Conservation (phyloP, 37 sponge, comb jelly and placozoan species). For the Cliona cf. orientalis region DNA sequence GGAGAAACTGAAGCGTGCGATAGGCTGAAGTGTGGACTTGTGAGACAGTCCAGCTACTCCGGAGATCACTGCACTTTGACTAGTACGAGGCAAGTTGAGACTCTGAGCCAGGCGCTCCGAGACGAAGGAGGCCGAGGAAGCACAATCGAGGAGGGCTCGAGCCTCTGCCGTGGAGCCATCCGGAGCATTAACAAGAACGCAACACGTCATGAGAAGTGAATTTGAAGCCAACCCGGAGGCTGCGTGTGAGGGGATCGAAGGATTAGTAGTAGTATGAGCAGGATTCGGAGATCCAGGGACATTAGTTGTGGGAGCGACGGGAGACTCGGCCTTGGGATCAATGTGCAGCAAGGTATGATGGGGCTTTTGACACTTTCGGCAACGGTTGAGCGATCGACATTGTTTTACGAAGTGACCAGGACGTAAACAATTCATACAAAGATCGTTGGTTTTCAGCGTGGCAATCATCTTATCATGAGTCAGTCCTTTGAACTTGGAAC, state of each 20-base stretch:
- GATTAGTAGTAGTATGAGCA: too few species aligned
- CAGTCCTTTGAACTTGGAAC: constrained; percentile 14
- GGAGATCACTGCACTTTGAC: constrained; percentile 12
- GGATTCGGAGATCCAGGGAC: too few species aligned
- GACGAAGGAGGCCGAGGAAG: constrained; percentile 18
- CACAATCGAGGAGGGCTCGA: constrained; percentile 14
- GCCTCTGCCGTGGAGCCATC: constrained; percentile 18
- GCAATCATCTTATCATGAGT: constrained; percentile 26
- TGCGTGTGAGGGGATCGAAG: too few species aligned
- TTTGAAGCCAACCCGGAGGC: too few species aligned
- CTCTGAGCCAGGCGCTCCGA: constrained; percentile 20
- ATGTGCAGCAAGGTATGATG: too few species aligned
- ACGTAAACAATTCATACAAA: constrained; percentile 23
- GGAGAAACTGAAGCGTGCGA: neutral
- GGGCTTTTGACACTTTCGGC: too few species aligned
- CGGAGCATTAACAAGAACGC: too few species aligned
- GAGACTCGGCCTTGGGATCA: too few species aligned
- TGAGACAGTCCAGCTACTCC: constrained; percentile 10
- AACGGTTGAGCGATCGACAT: constrained; percentile 1
- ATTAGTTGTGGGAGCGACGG: neutral
- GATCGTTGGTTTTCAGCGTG: constrained; percentile 1
- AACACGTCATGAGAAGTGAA: too few species aligned
- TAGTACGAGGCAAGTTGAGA: neutral
- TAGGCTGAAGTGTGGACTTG: neutral
- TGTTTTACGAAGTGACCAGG: constrained; percentile 26